Conservation (phyloP, 2,113 vertebrate genomes). For the Podilymbus podiceps region DNA sequence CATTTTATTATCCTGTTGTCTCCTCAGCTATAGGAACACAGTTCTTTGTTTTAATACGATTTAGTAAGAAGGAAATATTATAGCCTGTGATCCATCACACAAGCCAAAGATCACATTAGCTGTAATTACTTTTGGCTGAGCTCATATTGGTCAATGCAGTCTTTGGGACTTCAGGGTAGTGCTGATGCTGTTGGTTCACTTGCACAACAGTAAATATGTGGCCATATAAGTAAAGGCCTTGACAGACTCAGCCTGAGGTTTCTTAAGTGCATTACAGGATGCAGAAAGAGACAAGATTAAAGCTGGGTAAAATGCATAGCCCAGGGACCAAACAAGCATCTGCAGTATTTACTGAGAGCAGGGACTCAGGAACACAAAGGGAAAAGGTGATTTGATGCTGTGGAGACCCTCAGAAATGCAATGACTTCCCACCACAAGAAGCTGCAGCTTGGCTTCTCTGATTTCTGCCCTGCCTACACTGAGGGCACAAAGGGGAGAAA, state of each 20-base stretch:
- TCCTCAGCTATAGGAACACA: neutral
- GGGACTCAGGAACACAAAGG: neutral
- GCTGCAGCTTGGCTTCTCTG: neutral
- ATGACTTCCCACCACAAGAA: neutral
- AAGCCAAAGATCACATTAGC: conserved; percentile 46
- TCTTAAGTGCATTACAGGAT: conserved; percentile 18
- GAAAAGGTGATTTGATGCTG: neutral
- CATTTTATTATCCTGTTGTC: conserved; percentile 14
- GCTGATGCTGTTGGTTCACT: neutral
- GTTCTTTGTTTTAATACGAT: conserved; percentile 8
- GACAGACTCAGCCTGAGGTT: neutral
- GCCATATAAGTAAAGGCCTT: neutral
- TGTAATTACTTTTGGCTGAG: conserved; percentile 47
- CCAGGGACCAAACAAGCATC: neutral
- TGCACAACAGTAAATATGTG: neutral
- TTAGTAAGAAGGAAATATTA: conserved; percentile 37
- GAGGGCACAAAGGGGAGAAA: neutral
- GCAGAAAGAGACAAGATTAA: conserved; percentile 28
- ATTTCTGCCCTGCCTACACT: neutral
- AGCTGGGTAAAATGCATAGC: neutral
- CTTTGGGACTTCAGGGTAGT: neutral
- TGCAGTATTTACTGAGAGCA: neutral
- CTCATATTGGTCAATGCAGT: neutral
- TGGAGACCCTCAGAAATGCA: neutral
- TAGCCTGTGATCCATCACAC: conserved; percentile 5